Percentiles rank a stretch among this genome's conserved stretches.
Conservation (phyloP, 2,888 invertebrate genomes). For the Mimachlamys varia region DNA sequence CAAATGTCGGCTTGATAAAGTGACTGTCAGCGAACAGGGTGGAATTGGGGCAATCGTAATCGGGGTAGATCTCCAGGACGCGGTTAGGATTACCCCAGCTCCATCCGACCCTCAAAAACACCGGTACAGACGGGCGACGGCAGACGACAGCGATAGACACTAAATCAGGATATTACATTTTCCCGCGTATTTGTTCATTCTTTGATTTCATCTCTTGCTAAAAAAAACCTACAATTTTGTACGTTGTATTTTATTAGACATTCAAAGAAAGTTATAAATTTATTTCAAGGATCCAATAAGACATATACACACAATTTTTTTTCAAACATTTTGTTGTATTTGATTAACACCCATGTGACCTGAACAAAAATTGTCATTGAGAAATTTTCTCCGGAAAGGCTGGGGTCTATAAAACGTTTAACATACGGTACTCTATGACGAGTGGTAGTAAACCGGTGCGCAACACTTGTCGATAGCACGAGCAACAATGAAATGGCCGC, state of each 20-base stretch:
- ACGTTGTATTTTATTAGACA: background rate
- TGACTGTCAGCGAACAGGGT: conserved; percentile 5
- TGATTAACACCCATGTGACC: background rate
- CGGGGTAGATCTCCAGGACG: conserved; percentile 7
- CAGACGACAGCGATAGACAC: background rate
- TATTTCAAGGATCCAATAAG: background rate
- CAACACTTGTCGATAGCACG: conserved; percentile 4
- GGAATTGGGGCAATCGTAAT: conserved; percentile 16
- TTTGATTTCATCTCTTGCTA: background rate
- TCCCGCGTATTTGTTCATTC: background rate
- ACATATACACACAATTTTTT: background rate
- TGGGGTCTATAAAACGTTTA: background rate
- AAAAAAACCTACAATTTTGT: background rate
- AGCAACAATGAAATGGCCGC: background rate
- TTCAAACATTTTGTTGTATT: background rate
- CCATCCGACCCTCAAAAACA: background rate
- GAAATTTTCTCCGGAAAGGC: conserved; percentile 13
- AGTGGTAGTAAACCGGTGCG: conserved; percentile 1
- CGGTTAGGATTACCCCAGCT: background rate
- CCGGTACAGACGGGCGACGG: background rate
- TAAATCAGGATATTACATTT: background rate
- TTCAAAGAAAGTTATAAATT: background rate
- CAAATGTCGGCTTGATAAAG: background rate
- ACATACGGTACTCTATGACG: background rate
- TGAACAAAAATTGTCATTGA: background rate